Conservation (phyloP, 2,113 vertebrate species). For the Macrotis lagotis region DNA sequence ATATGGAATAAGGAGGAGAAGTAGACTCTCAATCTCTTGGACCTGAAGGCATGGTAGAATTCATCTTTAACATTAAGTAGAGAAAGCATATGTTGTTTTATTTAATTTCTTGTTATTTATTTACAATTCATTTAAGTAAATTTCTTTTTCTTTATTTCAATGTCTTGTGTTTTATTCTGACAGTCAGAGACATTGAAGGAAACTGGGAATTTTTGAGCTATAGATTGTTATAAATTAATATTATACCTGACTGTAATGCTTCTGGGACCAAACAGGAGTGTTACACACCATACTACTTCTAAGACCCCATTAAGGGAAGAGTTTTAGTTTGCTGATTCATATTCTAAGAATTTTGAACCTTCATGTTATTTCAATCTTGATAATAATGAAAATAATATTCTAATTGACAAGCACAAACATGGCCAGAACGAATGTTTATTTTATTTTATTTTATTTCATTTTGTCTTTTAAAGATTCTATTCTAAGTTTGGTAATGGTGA, state of each 20-base stretch:
- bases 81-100: background rate
- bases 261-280: background rate
- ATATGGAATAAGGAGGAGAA: background rate
- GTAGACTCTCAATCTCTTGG: background rate
- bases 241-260: background rate
- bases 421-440: background rate
- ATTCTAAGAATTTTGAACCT: background rate
- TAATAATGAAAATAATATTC: background rate
- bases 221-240: background rate
- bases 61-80: background rate
- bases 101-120: background rate
- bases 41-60: background rate
- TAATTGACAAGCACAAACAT: background rate
- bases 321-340: background rate
- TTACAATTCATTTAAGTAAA: background rate
- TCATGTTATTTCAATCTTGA: background rate
- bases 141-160: background rate
- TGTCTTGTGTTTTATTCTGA: background rate
- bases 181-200: background rate
- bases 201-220: background rate
- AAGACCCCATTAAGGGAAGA: background rate
- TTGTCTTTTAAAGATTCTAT: background rate
- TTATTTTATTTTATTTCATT: too few species aligned
- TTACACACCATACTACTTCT: background rate
- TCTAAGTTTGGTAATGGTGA: slow-evolving; percentile 19